These are phyloP conservation scores for Dryas iulia DNA, from an alignment of 1,140 invertebrate species.

Conservation along the genomic window DNA sequence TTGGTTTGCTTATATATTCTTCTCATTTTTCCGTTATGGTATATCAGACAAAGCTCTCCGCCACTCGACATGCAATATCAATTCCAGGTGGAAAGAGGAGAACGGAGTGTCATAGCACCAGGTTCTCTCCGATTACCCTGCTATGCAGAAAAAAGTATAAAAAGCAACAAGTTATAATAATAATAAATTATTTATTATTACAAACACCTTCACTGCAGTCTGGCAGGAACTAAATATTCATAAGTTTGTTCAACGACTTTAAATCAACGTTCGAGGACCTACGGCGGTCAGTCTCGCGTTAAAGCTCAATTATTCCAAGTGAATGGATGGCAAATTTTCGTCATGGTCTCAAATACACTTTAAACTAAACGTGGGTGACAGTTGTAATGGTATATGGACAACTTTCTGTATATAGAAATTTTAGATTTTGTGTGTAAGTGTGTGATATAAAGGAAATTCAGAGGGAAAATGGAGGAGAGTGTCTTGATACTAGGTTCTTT, in stretches of 20 bases:
- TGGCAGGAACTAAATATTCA: neutral
- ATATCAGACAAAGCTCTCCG: too few species aligned
- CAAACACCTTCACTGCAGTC: neutral
- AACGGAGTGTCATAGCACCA: too few species aligned
- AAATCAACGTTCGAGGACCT: neutral
- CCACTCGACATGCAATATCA: too few species aligned
- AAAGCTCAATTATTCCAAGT: slow-evolving; percentile 1
- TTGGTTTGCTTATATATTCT: too few species aligned
- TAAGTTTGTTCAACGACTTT: neutral
- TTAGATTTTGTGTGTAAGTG: too few species aligned
- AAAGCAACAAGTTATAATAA: neutral
- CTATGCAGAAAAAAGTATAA: too few species aligned
- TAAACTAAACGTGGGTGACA: neutral
- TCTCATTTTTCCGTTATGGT: too few species aligned
- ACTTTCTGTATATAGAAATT: neutral
- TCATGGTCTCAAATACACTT: neutral
- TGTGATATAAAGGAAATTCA: too few species aligned
- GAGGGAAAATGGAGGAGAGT: too few species aligned
- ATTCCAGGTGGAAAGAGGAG: too few species aligned
- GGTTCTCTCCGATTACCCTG: too few species aligned
- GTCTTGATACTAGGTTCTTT: too few species aligned
- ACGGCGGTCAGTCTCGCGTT: neutral
- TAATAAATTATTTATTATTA: neutral
- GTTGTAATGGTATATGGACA: neutral
- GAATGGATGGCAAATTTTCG: neutral